These are phyloP conservation scores for Botrylloides violaceus DNA, from an alignment of 23 tunicate genomes.

Conservation along the genomic window DNA sequence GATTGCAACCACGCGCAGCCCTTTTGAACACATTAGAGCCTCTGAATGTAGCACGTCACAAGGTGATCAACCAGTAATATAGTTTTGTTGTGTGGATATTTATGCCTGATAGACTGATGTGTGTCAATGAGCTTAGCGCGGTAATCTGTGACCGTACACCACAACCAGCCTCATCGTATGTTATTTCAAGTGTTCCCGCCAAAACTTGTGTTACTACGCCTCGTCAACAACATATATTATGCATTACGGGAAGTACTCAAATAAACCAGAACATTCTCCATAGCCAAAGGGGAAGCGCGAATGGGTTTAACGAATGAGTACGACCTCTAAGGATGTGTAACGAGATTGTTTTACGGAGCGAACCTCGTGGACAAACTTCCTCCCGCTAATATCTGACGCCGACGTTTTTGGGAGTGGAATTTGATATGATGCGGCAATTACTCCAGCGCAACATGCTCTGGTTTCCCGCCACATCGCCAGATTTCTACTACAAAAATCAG, in stretches of 20 bases:
- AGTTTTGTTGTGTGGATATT: too few relatives aligned
- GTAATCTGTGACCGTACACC: too few relatives aligned
- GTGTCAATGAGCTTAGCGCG: too few relatives aligned
- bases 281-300: neutral
- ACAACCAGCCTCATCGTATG: too few relatives aligned
- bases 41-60: too few relatives aligned
- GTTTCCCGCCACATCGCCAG: slow-evolving; percentile 1
- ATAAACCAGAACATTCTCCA: neutral
- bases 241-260: slow-evolving; percentile 1
- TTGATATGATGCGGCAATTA: neutral
- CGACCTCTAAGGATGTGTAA: neutral
- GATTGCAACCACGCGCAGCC: too few relatives aligned
- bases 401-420: neutral
- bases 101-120: too few relatives aligned
- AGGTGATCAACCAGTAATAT: too few relatives aligned
- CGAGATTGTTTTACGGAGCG: neutral
- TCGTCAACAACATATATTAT: neutral
- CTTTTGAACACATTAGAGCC: too few relatives aligned
- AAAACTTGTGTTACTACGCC: neutral
- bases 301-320: slow-evolving; percentile 1
- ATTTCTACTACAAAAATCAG: neutral
- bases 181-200: neutral
- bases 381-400: neutral
- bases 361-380: neutral
- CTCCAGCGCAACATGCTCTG: neutral